A percentile compares a stretch with the other conserved stretches of the same genome.
Conservation (phyloP, 2,113 vertebrate species). For the Callospermophilus lateralis region DNA sequence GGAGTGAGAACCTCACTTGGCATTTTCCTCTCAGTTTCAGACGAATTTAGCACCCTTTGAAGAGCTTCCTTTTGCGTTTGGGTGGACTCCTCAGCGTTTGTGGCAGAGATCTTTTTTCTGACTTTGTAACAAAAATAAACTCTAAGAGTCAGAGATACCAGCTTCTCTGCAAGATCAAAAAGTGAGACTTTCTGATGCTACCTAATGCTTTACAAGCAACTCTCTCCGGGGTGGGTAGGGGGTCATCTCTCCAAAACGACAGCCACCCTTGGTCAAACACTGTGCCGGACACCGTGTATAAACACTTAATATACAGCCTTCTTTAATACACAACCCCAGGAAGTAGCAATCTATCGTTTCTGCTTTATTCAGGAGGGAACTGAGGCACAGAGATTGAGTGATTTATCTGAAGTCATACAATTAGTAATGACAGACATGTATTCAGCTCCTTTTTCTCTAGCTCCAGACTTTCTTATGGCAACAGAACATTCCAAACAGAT, state of each 20-base stretch:
- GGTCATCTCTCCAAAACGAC: not conserved
- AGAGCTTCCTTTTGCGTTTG: slow-evolving; percentile 36
- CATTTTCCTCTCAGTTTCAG: not conserved
- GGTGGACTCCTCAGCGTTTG: not conserved
- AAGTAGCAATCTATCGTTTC: not conserved
- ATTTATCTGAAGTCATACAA: slow-evolving; percentile 10
- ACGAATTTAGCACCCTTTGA: not conserved
- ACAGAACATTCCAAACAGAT: not conserved
- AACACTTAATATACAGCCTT: not conserved
- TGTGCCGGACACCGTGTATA: not conserved
- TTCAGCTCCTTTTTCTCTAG: not conserved
- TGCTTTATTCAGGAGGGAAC: not conserved
- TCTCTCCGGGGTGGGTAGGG: not conserved
- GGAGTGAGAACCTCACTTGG: not conserved
- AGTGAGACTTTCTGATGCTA: not conserved
- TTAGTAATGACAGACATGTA: not conserved
- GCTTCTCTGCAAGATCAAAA: not conserved
- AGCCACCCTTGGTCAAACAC: not conserved
- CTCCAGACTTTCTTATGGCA: not conserved
- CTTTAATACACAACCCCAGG: not conserved
- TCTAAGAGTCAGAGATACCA: not conserved
- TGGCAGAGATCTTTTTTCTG: not conserved
- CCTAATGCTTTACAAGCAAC: not conserved
- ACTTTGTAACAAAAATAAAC: slow-evolving; percentile 53
- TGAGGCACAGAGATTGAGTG: slow-evolving; percentile 1